Percentiles rank a stretch among this genome's conserved stretches.
Conservation (phyloP, 2,888 invertebrate genomes). For the Rhamphomyia laevipes region DNA sequence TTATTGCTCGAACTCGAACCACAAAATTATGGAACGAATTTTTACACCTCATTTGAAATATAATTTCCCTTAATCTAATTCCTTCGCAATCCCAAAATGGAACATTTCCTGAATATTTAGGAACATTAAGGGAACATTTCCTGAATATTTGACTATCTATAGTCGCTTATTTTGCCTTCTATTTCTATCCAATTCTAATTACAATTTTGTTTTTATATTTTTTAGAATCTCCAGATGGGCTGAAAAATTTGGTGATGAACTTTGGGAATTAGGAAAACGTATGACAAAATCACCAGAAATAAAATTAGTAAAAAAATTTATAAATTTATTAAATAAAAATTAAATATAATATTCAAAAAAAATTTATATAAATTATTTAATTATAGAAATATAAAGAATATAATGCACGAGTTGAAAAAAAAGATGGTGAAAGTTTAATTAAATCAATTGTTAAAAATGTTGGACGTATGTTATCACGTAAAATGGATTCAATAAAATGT, state of each 20-base stretch:
- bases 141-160: no score
- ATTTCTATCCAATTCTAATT: no score
- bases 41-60: no score
- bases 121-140: no score
- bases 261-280: constrained; percentile 64
- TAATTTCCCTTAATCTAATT: no score
- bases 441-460: constrained; percentile 70
- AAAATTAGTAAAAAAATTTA: constrained; percentile 47
- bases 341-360: not conserved
- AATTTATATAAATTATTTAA: constrained; percentile 2
- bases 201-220: constrained; percentile 10
- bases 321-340: not conserved
- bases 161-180: no score
- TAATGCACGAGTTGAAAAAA: constrained; percentile 66
- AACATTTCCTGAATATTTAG: no score
- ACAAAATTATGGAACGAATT: no score
- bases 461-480: constrained; percentile 71
- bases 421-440: constrained; percentile 68
- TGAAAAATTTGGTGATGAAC: constrained; percentile 60
- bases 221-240: constrained; percentile 74
- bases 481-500: constrained; percentile 82
- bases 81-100: no score
- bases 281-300: constrained; percentile 69
- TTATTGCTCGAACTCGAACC: no score
- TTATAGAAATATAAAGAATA: constrained; percentile 64